Conservation (phyloP, 2,113 vertebrate genomes). For the Smithornis capensis region DNA sequence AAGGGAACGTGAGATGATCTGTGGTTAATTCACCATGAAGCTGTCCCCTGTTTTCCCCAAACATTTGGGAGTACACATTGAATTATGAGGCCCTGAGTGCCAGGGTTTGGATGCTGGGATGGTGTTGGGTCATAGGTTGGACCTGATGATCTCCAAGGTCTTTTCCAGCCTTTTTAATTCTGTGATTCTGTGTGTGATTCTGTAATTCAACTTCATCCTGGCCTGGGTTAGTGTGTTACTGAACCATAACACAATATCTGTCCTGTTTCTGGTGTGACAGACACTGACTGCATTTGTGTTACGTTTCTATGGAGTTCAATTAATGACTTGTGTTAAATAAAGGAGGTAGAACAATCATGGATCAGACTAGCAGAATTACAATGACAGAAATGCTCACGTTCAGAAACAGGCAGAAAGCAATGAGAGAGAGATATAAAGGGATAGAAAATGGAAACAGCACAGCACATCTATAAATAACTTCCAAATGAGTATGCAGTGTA, state of each 20-base stretch:
- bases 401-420: not conserved
- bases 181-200: too few relatives aligned
- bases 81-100: too few relatives aligned
- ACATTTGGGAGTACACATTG: not conserved
- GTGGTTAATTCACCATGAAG: not conserved
- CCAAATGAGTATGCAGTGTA: not conserved
- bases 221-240: not conserved
- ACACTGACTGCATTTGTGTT: not conserved
- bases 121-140: too few relatives aligned
- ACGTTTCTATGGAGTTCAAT: not conserved
- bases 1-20: not conserved
- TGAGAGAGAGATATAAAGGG: not conserved
- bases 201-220: not conserved
- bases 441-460: not conserved
- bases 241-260: not conserved
- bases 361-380: not conserved
- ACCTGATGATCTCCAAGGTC: too few relatives aligned
- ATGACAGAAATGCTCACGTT: not conserved
- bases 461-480: constrained; percentile 35
- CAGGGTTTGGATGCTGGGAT: too few relatives aligned
- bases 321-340: not conserved
- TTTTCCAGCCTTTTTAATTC: too few relatives aligned
- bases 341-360: not conserved
- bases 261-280: not conserved
- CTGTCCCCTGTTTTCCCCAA: not conserved